Evolutionary conservation across 2,113 vertebrate genomes (phyloP), one percentile per base, ranked within the genome.

Genomic region (Chiloscyllium plagiosum): DNA sequence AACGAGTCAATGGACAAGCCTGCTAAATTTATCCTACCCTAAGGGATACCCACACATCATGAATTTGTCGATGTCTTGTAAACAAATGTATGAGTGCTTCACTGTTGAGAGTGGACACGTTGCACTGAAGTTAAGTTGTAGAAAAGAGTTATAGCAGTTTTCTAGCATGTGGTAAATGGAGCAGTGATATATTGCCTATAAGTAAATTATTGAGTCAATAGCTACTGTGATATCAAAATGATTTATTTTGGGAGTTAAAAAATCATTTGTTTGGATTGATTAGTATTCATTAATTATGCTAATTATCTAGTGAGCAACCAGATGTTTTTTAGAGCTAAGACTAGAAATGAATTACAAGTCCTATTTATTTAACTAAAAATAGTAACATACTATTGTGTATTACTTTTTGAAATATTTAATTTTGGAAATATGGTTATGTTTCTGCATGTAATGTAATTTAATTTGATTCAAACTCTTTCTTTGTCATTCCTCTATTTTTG

Each of bases 251-350:
- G 96, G 97, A 96, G 97, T 98, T 98, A 97, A 97, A 98, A 97
- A 98, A 97, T 97, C 96, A 97, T 98, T 98, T 98, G 97, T 98
- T 96, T 97, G 96, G 97, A 97, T 97, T 96, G 97, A 98, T 97
- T 98, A 97, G 97, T 97, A 97, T 98, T 98, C 97, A 98, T 98
- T 98, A 98, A 98, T 98, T 98, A 98, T 97, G 97, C 97, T 98
- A 98, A 98, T 98, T 98, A 96, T 97, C 96, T 95, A 96, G 96
- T 96, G 97, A 98, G 97, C 98, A 98, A 98, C 98, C 98, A 98
- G 97, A 97, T 98, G 98, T 98, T 98, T 97, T 97, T 97, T 97
- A 97, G 97, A 96, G 96, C 96, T 97, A 97, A 98, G 97, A 98
- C 97, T 97, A 97, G 96, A 94, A 97, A 98, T 97, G 97, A 98